Evolutionary conservation across 1,140 invertebrate species (phyloP), one percentile per base, ranked within the genome.

Genomic region (Phocides pigmalion): DNA sequence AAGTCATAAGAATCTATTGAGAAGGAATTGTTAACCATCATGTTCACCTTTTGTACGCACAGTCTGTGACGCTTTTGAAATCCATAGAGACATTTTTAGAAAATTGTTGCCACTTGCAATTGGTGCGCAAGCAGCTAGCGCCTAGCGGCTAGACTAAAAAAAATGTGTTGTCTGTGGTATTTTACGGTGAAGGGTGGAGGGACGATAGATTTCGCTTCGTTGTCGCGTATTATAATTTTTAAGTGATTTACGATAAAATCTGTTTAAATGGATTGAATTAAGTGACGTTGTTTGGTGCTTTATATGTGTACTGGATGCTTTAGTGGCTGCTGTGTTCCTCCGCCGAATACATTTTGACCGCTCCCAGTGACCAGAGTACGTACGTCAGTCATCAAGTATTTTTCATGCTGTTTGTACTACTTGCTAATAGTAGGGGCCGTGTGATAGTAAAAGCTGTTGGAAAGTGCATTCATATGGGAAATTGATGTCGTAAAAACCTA

Each of bases 401-500:
- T 88, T 87, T 88, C 86, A 84, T 86, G 81, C 83, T 80, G 84
- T 89, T 89, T 88, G 86, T 89, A 87, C 84, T 89, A 89, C 84
- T 87, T 84, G 82, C 83, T 75, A 78, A 78, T 82, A 88, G 80
- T 87, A 84, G 84, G 76, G 80, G 81, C 82, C 79, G 82, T 84
- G 82, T 81, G 81, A 84, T 90, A 89, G 86, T 90, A 89, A 90
- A 89, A 90, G 88, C 88, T 88, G 79, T 90, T 90, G 86, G 88
- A 90, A 90, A 90, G 88, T 90, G 85, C 76, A 87, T 83, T 87
- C 76, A 78, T 84, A 88, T 70, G 72, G 76, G 82, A 84, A 87
- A 87, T 78, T 83, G 74, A 74, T 82, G 73, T 76, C 73, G 79
- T 88, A 90, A 88, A 87, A 87, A 87, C 82, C 75, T 87, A 84